phyloP scores from a whole-genome alignment of 2,888 invertebrate species.

The Gnatocerus cornutus region DNA sequence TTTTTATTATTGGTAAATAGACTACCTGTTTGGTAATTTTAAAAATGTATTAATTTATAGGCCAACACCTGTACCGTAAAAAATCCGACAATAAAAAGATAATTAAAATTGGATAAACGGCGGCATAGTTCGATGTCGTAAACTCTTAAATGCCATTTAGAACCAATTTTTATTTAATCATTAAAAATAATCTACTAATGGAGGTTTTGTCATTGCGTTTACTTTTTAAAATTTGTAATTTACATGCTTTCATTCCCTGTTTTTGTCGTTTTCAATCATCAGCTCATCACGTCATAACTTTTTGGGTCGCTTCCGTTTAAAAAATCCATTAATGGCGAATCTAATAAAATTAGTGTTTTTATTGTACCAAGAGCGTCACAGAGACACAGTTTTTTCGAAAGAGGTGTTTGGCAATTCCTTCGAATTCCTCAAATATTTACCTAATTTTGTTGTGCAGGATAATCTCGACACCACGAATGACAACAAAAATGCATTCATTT shows the following conservation, averaged over 20 bases:
- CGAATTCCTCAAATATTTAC: background rate
- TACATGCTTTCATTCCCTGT: background rate
- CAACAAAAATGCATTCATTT: conserved; percentile 14
- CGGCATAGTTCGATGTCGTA: background rate
- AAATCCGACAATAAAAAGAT: conserved; percentile 10
- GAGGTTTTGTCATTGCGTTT: background rate
- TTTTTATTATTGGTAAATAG: conserved; percentile 3
- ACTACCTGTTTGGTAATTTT: conserved; percentile 9
- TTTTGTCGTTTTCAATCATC: too few species aligned
- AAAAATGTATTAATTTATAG: conserved; percentile 9
- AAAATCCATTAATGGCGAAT: background rate
- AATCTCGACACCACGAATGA: background rate
- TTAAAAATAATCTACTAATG: background rate
- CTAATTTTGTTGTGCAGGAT: background rate
- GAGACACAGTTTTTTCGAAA: too few species aligned
- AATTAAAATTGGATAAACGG: conserved; percentile 15
- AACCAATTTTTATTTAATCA: background rate
- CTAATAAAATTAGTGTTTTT: too few species aligned
- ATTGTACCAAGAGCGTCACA: too few species aligned
- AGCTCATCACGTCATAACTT: background rate
- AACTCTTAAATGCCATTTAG: conserved; percentile 9
- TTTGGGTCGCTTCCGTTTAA: conserved; percentile 7
- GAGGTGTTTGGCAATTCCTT: background rate
- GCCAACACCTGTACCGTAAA: conserved; percentile 15
- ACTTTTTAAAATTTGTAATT: background rate